Evolutionary conservation across 2,888 invertebrate genomes (phyloP), one percentile per base, ranked within the genome.

Genomic region (Drosophila tanythrix): DNA sequence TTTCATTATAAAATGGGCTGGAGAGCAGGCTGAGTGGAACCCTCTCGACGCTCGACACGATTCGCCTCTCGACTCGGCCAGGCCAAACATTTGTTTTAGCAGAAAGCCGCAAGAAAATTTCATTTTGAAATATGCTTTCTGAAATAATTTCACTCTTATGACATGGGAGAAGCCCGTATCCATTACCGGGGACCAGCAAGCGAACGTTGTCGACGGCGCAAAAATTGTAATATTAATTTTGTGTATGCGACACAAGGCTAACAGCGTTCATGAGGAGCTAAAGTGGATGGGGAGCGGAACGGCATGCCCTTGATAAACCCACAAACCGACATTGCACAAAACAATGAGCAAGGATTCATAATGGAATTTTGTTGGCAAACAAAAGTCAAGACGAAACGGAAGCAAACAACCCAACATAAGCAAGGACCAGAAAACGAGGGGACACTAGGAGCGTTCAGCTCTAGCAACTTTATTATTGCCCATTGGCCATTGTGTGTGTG

Each of bases 181-280:
- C 80, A 71, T 71, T 66, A 75, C 56, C 64, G 46, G 25, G 40
- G 51, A 46, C 21, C 46, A 46, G 13, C 66, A 56, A 61, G 55
- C 76, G 50, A 74, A 50, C 65, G 53, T 50, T 74, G 76, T 74
- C 79, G 78, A 68, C 79, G 58, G 66, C 75, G 67, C 70, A 82
- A 79, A 88, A 87, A 88, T 81, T 90, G 81, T 82, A 86, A 90
- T 90, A 88, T 90, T 90, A 86, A 90, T 88, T 88, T 88, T 89
- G 74, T 88, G 75, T 83, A 78, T 76, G 70, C 73, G 51, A 55
- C 38, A 58, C 56, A 40, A 27, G 57, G 64, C 21, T 5, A 15
- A 15, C n/a, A 57, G 60, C 35, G 48, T 51, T 7, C 46, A 4
- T 15, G 11, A 35, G 52, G n/a, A 40, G 33, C 48, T 31, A 29